These are phyloP conservation scores for Spodoptera picta DNA, from an alignment of 2,888 invertebrate species.

Conservation along the genomic window DNA sequence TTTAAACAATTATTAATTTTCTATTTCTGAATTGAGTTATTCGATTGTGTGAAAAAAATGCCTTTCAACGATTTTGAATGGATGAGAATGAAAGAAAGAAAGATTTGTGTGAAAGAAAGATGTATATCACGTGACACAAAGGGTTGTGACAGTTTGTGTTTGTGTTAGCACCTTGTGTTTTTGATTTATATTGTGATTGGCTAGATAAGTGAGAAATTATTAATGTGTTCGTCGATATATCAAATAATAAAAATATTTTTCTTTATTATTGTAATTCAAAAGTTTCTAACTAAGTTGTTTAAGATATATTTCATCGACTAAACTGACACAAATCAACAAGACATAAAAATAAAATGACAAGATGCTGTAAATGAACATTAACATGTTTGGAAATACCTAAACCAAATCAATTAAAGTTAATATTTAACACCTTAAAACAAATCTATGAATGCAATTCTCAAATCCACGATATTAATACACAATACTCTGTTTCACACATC, in stretches of 20 bases:
- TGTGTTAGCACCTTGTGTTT: conserved; percentile 24
- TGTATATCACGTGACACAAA: conserved; percentile 41
- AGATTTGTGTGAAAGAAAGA: conserved; percentile 38
- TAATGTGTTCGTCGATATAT: conserved; percentile 16
- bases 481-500: background rate
- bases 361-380: too few species aligned
- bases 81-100: conserved; percentile 19
- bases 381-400: too few species aligned
- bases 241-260: too few species aligned
- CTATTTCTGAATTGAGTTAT: conserved; percentile 61
- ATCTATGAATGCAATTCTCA: too few species aligned
- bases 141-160: conserved; percentile 35
- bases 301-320: too few species aligned
- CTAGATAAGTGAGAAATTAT: conserved; percentile 13
- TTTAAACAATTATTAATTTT: conserved; percentile 62
- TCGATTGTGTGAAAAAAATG: conserved; percentile 55
- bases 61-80: conserved; percentile 40
- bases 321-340: too few species aligned
- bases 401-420: too few species aligned
- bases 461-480: too few species aligned
- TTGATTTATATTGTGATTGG: conserved; percentile 30
- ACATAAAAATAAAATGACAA: too few species aligned
- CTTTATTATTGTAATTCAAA: too few species aligned
- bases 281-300: too few species aligned
- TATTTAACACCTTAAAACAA: too few species aligned